Base-by-base conservation (phyloP, 2,888 invertebrate genomes). In the Alsophila aescularia region DNA sequence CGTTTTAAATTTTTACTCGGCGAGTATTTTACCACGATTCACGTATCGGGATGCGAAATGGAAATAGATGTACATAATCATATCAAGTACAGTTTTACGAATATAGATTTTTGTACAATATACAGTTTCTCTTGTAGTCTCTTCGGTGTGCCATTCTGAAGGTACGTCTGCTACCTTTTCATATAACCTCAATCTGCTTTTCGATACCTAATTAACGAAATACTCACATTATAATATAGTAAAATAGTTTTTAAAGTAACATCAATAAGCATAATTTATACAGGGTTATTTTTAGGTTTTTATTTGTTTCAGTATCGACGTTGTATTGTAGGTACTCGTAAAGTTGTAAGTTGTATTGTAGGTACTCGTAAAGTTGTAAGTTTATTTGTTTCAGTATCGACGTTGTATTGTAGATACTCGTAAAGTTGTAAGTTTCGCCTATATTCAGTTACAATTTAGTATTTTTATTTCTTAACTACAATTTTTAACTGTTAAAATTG, bases 191-290 rank as follows among this genome's bases (percentile, higher is more conserved):
- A 81, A 72, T 83, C 83, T 83, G 80, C 83, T 86, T 49, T 85
- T 84, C 81, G 83, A 84, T 84, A 78, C 74, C 72, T 73, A 81
- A 81, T 73, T 83, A 85, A 83, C 76, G 71, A 53, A 90, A 90
- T 90, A 90, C 90, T 90, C 90, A 90, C 87, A 79, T 80, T 71
- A 71, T 79, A 79, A 77, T 80, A 81, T 85, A 85, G 78, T 81
- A 68, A 73, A 85, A 85, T 90, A 88, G 85, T 79, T 80, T 65
- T 77, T 80, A 81, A 79, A 77, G 59, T 72, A 83, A 85, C 79
- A 84, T 85, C 84, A 81, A 74, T 89, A 89, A 87, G 90, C 87
- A 90, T 90, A 89, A 90, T 90, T 89, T 90, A 88, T 90, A 89
- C 90, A 90, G 90, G 90, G 90, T 90, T 90, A 89, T 87, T 87